Evolutionary conservation across 2,797 vertebrate genomes (phyloP).

Genomic region (Sebastes taczanowskii): DNA sequence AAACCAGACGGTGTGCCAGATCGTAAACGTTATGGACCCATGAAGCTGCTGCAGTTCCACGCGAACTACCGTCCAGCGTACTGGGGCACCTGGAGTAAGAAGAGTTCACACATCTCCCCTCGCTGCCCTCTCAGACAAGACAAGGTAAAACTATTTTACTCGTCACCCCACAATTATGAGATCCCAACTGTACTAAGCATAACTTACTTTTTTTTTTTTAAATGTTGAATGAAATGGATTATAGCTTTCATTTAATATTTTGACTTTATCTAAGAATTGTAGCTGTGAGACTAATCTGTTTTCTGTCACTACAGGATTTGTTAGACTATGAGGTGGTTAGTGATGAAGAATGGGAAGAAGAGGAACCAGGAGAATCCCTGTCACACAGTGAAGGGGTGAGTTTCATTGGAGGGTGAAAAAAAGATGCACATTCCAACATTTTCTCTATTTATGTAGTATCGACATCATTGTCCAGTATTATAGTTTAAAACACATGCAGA

Average conservation of each 20-base stretch:
- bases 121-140: slow-evolving; percentile 89
- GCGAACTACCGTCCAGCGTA: slow-evolving; percentile 97
- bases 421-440: neutral
- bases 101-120: slow-evolving; percentile 80
- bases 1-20: slow-evolving; percentile 81
- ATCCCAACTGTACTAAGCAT: too few relatives aligned
- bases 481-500: neutral
- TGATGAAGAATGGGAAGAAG: slow-evolving; percentile 99
- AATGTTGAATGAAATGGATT: neutral
- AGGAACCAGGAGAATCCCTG: slow-evolving; percentile 96
- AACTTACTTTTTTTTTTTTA: neutral
- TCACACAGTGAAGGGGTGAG: slow-evolving; percentile 98
- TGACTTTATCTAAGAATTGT: neutral
- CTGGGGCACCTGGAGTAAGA: slow-evolving; percentile 97
- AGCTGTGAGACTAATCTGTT: neutral
- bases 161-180: neutral
- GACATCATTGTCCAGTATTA: neutral
- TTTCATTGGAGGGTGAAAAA: slow-evolving; percentile 1
- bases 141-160: slow-evolving; percentile 77
- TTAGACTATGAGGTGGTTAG: slow-evolving; percentile 98
- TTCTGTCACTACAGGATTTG: slow-evolving; percentile 77
- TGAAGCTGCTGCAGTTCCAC: slow-evolving; percentile 95
- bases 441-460: neutral
- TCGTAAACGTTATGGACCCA: slow-evolving; percentile 85
- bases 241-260: neutral